Evolutionary conservation across 53 echinoderm and acorn worm species (phyloP), one percentile per base, ranked within the genome.

Genomic region (Paelopatides confundens): DNA sequence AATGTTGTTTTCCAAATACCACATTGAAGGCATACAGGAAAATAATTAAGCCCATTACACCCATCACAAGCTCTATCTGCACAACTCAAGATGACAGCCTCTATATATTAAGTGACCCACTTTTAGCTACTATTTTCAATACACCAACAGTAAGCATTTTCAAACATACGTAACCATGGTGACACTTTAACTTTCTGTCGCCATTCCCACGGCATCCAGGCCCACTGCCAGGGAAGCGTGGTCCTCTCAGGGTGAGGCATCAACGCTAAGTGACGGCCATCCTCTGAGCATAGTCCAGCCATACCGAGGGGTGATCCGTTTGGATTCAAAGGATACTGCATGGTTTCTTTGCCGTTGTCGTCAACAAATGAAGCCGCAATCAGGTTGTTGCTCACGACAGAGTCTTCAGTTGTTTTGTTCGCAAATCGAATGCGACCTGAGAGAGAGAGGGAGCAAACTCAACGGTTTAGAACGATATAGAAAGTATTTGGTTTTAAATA

Each of bases 201-300:
- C 98, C 98, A 97, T 12, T 92, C 87, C 52, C 54, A 62, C 14
- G 98, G 98, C 95, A 94, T 95, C 98, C 98, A 97, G 0, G 97
- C 93, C 97, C 97, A 97, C 86, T 97, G 97, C 97, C 97, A 97
- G 15, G 90, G 89, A 62, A 88, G 87, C n/a, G 95, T 93, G 58
- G 93, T 88, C 38, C 97, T 79, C 87, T 97, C 97, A 10, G 97
- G 97, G 71, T 97, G 97, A 9, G 97, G 97, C 97, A 97, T 97
- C 78, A 97, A 86, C 26, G 97, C 97, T 35, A 97, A 89, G 82
- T 97, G 97, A 30, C 95, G 95, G 21, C 97, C 97, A 62, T 97
- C 95, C 12, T 77, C 65, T 6, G 97, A 97, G 62, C 97, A 97
- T 47, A 97, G 88, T 18, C 92, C 95, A 14, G 97, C 97, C 17